A percentile compares a stretch with the other conserved stretches of the same genome.
These are phyloP conservation scores for Bufo gargarizans DNA, from an alignment of 2,113 vertebrate species.

Conservation along the genomic window DNA sequence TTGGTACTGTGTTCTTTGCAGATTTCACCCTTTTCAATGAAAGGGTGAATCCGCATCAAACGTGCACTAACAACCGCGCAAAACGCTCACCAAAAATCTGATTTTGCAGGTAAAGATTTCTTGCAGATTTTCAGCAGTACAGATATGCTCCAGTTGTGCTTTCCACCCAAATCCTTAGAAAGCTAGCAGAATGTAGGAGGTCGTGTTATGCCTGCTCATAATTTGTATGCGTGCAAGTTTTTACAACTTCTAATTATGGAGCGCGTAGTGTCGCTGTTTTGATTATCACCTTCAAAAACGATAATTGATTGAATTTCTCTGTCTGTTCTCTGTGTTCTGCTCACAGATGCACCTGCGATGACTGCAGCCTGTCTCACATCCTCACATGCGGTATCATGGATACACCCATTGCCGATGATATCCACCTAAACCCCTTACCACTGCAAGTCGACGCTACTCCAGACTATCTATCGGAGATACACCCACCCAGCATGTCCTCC, in stretches of 20 bases:
- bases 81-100: too few relatives aligned
- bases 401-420: constrained; percentile 87
- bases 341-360: constrained; percentile 93
- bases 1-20: too few relatives aligned
- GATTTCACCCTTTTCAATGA: too few relatives aligned
- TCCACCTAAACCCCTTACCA: constrained; percentile 89
- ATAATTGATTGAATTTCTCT: neutral
- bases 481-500: constrained; percentile 90
- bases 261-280: constrained; percentile 19
- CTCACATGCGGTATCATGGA: constrained; percentile 97
- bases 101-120: too few relatives aligned
- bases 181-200: neutral
- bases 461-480: constrained; percentile 87
- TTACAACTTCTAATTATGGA: constrained; percentile 6
- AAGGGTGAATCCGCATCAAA: too few relatives aligned
- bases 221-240: neutral
- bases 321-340: neutral
- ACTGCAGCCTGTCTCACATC: constrained; percentile 98
- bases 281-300: neutral
- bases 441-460: constrained; percentile 84
- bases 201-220: neutral
- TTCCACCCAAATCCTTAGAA: neutral
- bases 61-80: too few relatives aligned
- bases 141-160: neutral
- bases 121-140: too few relatives aligned